Evolutionary conservation across 1,140 invertebrate species (phyloP), one percentile per base, ranked within the genome.

Genomic region (Eciton burchellii): DNA sequence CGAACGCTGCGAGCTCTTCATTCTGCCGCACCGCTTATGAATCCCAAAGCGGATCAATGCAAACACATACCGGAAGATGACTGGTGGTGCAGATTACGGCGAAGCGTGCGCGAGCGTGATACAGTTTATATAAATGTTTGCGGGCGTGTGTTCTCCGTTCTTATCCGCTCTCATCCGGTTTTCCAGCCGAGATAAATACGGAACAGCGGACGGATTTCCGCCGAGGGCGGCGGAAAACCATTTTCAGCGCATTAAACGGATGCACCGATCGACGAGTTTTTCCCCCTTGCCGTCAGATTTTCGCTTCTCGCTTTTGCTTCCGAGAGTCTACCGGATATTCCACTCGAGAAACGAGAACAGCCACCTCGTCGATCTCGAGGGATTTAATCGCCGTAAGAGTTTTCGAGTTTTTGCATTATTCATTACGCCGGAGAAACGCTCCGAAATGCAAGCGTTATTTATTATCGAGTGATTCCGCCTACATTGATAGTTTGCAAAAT

Each of bases 31-130:
- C 9, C 60, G n/a, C 19, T 77, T 66, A 19, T 2, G 47, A 35
- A 62, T 74, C 49, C 41, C n/a, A 19, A 76, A 54, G 12, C 19
- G 47, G 21, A 79, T 79, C 68, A 45, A 12, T 8, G 35, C 21
- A 24, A 68, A 21, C 35, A 68, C 35, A 68, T 43, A 68, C 21
- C n/a, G 21, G 47, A 43, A 54, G 49, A 79, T 56, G 43, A 56
- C 21, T 43, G 19, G 8, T 47, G 24, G 8, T 60, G 29, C n/a
- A 35, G 29, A 68, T 79, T 68, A 68, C 16, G n/a, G 63, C 14
- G 16, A 56, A 56, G 56, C 21, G 1, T 5, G 21, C 4, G 21
- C 35, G 19, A 2, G 29, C 26, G 5, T 68, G 54, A 68, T 19
- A 4, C 5, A 14, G 24, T 2, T 63, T n/a, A 41, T 29, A 1